Evolutionary conservation across 1,140 invertebrate genomes (phyloP).

Genomic region (Drosophila eugracilis): DNA sequence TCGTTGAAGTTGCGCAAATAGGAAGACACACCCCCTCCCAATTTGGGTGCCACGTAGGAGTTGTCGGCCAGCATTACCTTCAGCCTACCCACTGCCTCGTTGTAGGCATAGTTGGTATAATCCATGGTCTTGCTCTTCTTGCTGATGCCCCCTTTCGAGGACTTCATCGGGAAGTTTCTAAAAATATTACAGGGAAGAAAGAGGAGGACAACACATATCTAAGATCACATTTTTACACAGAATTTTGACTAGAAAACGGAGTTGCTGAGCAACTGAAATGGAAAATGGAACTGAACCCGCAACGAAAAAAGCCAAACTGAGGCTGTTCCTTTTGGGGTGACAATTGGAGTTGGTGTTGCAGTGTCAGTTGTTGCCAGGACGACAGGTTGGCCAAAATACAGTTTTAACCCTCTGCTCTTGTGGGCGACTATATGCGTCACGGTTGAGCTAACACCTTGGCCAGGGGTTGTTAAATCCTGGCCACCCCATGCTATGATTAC

Average conservation of each 20-base stretch:
- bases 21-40: constrained; percentile 42
- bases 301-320: constrained; percentile 40
- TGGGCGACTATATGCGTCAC: constrained; percentile 44
- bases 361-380: constrained; percentile 59
- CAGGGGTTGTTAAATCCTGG: constrained; percentile 52
- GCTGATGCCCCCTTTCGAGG: constrained; percentile 70
- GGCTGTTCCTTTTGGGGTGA: constrained; percentile 57
- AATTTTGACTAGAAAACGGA: constrained; percentile 29
- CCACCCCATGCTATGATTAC: constrained; percentile 5
- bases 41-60: constrained; percentile 87
- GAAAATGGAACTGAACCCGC: constrained; percentile 15
- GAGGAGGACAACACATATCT: constrained; percentile 8
- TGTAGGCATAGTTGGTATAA: constrained; percentile 92
- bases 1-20: constrained; percentile 85
- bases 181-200: constrained; percentile 30
- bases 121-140: constrained; percentile 88
- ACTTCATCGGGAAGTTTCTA: constrained; percentile 82
- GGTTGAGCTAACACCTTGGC: constrained; percentile 40
- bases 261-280: constrained; percentile 39
- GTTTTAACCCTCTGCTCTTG: constrained; percentile 54
- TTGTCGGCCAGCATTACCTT: constrained; percentile 90
- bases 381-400: constrained; percentile 74
- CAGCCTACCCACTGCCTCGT: constrained; percentile 91
- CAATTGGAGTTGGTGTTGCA: constrained; percentile 38
- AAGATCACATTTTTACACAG: constrained; percentile 57